These are phyloP conservation scores for Peromyscus maniculatus DNA, from an alignment of 2,113 vertebrate species.

Conservation along the genomic window DNA sequence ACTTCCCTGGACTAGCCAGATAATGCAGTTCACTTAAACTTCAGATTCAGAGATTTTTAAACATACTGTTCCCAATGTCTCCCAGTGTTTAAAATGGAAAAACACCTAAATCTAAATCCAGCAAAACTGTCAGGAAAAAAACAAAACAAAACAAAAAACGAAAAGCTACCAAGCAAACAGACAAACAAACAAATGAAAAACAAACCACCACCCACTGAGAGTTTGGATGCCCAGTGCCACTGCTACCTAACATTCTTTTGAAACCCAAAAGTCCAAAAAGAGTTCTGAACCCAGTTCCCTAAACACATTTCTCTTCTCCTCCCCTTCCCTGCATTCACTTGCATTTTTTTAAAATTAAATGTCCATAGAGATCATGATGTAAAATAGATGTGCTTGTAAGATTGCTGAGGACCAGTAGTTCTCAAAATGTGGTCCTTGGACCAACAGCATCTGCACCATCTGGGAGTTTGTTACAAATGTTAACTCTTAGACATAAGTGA, in stretches of 20 bases:
- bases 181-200: background rate
- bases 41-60: background rate
- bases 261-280: background rate
- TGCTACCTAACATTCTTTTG: background rate
- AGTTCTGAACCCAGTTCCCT: background rate
- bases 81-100: conserved; percentile 18
- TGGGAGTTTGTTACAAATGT: background rate
- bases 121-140: background rate
- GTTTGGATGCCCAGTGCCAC: background rate
- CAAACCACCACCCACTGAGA: background rate
- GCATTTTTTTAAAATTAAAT: background rate
- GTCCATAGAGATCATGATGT: background rate
- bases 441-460: no score
- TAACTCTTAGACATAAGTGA: background rate
- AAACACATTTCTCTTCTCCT: background rate
- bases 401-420: background rate
- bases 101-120: background rate
- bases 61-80: background rate
- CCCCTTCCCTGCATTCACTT: background rate
- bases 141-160: background rate
- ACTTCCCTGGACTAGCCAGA: background rate
- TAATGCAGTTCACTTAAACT: background rate
- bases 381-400: background rate
- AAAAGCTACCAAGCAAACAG: no score
- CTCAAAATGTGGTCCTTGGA: background rate